Conservation (phyloP, 1,140 invertebrate genomes). For the Wiebesia pumilae region DNA sequence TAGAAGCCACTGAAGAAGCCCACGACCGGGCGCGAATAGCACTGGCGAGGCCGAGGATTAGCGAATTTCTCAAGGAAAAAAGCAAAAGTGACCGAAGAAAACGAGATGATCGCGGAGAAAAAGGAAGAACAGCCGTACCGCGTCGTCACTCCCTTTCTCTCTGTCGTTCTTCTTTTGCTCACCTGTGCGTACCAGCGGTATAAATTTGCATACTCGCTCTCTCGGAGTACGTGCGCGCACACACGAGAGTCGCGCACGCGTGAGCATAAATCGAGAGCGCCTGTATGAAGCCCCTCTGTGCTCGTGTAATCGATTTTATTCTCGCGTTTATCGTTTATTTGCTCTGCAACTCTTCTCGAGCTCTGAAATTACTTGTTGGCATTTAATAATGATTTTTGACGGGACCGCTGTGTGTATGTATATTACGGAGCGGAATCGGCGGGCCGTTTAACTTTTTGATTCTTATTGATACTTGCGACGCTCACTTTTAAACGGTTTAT, state of each 20-base stretch:
- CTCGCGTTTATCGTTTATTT: constrained; percentile 53
- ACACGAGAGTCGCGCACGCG: constrained; percentile 3
- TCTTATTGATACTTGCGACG: constrained; percentile 31
- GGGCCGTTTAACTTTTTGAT: constrained; percentile 48
- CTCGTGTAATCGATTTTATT: constrained; percentile 53
- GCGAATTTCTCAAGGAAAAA: constrained; percentile 55
- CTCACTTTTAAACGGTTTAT: constrained; percentile 1
- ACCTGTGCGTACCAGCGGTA: neutral
- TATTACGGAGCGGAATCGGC: constrained; percentile 30
- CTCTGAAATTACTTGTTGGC: constrained; percentile 53
- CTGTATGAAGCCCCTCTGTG: neutral
- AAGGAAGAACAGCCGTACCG: constrained; percentile 58
- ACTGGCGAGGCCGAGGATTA: constrained; percentile 53
- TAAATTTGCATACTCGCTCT: constrained; percentile 66
- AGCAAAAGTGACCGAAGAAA: constrained; percentile 36
- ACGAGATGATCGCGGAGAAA: constrained; percentile 40
- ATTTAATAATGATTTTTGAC: constrained; percentile 51
- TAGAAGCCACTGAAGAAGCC: constrained; percentile 61
- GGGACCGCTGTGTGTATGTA: neutral
- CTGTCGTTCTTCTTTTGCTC: constrained; percentile 47
- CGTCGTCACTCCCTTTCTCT: constrained; percentile 55
- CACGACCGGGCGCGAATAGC: constrained; percentile 48
- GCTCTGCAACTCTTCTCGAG: constrained; percentile 6
- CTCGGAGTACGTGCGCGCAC: neutral
- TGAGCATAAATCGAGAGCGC: constrained; percentile 34